phyloP scores from a whole-genome alignment of 2,888 invertebrate genomes.

The Acanthosoma haemorrhoidale region DNA sequence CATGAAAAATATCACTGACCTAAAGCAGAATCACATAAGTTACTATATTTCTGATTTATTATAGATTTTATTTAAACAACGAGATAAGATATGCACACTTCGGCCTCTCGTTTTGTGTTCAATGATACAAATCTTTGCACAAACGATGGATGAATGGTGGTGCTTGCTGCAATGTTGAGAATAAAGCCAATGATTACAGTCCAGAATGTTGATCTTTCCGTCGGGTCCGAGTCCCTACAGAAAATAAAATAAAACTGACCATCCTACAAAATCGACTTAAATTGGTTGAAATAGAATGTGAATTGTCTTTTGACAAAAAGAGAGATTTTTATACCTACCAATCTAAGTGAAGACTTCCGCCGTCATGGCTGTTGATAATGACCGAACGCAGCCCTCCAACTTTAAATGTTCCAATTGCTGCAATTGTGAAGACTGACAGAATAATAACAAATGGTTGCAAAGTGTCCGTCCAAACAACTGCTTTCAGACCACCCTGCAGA shows the following conservation, averaged over 20 bases:
- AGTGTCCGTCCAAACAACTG: constrained; percentile 75
- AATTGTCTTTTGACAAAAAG: too few species aligned
- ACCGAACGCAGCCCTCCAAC: constrained; percentile 61
- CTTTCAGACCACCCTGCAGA: constrained; percentile 66
- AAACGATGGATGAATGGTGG: not conserved
- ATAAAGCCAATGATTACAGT: not conserved
- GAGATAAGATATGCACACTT: not conserved
- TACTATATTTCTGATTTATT: too few species aligned
- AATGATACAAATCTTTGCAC: not conserved
- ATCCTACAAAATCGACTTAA: too few species aligned
- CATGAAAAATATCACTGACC: not conserved
- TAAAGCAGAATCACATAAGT: not conserved
- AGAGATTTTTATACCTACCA: constrained; percentile 61
- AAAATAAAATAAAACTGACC: too few species aligned
- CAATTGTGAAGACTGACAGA: constrained; percentile 60
- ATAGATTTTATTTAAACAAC: too few species aligned
- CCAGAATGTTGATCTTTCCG: not conserved
- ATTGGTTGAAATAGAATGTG: not conserved
- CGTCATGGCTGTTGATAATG: constrained; percentile 54
- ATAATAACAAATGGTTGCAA: constrained; percentile 69
- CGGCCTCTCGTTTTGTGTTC: not conserved
- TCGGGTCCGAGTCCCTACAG: not conserved
- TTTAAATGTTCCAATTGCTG: constrained; percentile 58
- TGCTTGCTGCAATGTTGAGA: not conserved
- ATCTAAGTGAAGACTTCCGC: constrained; percentile 64